phyloP scores from a whole-genome alignment of 1,140 invertebrate genomes.

The Drosophila kikkawai region DNA sequence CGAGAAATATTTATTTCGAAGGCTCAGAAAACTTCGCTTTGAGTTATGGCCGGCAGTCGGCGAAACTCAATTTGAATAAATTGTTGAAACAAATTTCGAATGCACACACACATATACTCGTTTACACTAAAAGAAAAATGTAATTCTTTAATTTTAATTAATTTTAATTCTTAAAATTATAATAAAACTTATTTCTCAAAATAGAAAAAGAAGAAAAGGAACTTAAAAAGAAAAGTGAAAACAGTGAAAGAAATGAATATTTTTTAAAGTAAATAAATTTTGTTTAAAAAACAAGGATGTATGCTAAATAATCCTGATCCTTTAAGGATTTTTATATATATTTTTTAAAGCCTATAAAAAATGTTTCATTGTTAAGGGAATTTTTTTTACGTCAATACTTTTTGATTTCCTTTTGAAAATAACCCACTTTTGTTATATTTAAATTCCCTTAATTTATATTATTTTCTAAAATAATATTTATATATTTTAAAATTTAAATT shows the following conservation, averaged over 20 bases:
- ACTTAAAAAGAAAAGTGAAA: not conserved
- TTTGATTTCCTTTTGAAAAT: not conserved
- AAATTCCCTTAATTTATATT: not conserved
- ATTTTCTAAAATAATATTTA: not conserved
- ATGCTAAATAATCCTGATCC: too few species aligned
- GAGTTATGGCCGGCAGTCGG: slow-evolving; percentile 79
- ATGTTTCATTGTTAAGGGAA: not conserved
- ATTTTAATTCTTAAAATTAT: not conserved
- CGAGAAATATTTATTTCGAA: slow-evolving; percentile 35
- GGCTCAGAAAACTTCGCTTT: slow-evolving; percentile 53
- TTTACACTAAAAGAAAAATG: slow-evolving; percentile 5
- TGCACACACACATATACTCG: slow-evolving; percentile 21
- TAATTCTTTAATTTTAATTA: not conserved
- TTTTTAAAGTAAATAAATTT: too few species aligned
- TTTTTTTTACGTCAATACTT: not conserved
- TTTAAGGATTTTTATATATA: not conserved
- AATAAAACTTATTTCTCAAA: not conserved
- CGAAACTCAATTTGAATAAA: slow-evolving; percentile 82
- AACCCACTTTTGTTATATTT: not conserved
- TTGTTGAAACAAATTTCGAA: slow-evolving; percentile 72
- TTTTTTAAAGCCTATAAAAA: not conserved
- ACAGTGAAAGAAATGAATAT: too few species aligned
- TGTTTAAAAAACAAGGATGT: too few species aligned
- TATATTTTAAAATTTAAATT: not conserved
- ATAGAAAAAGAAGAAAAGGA: not conserved